Percentiles rank a stretch among this genome's conserved stretches.
Evolutionary conservation across 2,113 vertebrate species (phyloP).

Genomic region (Chionis minor): DNA sequence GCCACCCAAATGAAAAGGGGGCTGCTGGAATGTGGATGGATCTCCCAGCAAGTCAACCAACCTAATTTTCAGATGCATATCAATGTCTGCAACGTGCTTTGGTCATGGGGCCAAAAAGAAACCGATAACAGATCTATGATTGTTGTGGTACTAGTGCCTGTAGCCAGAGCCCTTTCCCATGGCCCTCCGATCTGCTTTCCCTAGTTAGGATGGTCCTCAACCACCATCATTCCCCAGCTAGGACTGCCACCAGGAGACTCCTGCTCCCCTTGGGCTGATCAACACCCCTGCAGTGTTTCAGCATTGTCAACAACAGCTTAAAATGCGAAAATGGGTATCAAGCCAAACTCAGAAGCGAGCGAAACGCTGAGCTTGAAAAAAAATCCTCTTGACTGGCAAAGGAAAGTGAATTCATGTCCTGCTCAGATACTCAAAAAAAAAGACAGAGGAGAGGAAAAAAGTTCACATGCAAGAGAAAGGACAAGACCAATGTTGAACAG

Average conservation of each 20-base stretch:
- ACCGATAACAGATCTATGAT: background rate
- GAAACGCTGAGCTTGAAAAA: background rate
- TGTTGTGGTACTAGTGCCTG: background rate
- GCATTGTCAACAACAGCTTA: background rate
- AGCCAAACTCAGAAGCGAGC: background rate
- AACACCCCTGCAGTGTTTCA: background rate
- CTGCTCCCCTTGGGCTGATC: background rate
- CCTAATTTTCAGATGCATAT: background rate
- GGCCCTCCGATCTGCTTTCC: no score
- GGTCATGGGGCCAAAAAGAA: background rate
- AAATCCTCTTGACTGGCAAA: background rate
- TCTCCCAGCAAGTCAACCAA: background rate
- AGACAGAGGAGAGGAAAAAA: background rate
- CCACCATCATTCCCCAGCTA: fast-evolving
- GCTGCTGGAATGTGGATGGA: background rate
- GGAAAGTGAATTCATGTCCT: background rate
- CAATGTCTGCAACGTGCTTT: background rate
- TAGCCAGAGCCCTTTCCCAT: background rate
- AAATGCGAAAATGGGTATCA: background rate
- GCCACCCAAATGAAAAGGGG: background rate
- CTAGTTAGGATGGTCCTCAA: background rate
- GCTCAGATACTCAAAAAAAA: background rate
- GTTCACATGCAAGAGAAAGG: background rate
- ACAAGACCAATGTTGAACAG: background rate
- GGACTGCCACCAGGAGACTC: background rate